A percentile compares a stretch with the other conserved stretches of the same genome.
Evolutionary conservation across 2,888 invertebrate genomes (phyloP).

Genomic region (Pantelozetes paolii): DNA sequence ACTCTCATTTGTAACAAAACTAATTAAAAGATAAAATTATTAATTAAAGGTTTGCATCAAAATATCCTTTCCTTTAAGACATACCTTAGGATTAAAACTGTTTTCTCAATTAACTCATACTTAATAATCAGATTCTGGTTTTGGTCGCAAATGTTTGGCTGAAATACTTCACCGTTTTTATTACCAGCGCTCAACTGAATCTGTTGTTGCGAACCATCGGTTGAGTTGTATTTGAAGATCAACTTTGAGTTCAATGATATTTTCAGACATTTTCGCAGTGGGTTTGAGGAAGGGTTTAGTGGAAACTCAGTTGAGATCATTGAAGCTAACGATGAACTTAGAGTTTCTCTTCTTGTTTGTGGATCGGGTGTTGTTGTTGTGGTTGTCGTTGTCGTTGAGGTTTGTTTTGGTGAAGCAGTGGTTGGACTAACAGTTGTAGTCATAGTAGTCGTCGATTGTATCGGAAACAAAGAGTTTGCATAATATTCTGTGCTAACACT

Average conservation of each 20-base stretch:
- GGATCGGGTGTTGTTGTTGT: neutral
- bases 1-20: neutral
- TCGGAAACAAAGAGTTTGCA: neutral
- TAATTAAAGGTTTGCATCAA: neutral
- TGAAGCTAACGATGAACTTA: neutral
- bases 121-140: neutral
- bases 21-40: neutral
- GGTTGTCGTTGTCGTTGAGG: neutral
- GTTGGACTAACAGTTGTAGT: neutral
- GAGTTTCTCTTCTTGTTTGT: neutral
- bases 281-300: neutral
- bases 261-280: neutral
- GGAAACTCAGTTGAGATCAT: neutral
- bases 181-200: neutral
- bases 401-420: neutral
- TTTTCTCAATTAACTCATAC: neutral
- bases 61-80: neutral
- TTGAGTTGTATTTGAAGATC: conserved; percentile 4
- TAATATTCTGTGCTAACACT: neutral
- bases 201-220: neutral
- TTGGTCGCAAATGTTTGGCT: neutral
- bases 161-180: neutral
- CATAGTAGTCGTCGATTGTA: neutral
- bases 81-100: neutral
- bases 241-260: neutral